These are phyloP conservation scores for Deroplatys truncata DNA, from an alignment of 2,888 invertebrate genomes.

Conservation along the genomic window DNA sequence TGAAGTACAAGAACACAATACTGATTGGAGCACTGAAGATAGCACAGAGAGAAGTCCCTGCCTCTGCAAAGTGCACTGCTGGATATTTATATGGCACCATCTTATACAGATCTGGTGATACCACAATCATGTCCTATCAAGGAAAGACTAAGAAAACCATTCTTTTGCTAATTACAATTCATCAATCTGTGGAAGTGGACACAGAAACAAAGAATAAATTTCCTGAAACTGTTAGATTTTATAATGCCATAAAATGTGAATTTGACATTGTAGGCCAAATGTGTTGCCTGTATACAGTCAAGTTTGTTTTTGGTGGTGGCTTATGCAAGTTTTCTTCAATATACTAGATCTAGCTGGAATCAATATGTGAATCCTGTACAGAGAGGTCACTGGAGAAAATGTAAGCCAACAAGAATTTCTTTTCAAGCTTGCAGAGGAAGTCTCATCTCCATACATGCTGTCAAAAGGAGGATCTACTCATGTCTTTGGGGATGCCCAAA, in stretches of 20 bases:
- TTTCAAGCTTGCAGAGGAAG: not conserved
- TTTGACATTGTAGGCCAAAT: not conserved
- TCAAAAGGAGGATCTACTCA: not conserved
- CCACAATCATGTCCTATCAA: too few relatives aligned
- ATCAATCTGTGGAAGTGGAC: too few relatives aligned
- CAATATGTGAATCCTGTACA: not conserved
- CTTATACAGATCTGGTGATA: too few relatives aligned
- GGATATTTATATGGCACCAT: too few relatives aligned
- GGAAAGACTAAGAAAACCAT: too few relatives aligned
- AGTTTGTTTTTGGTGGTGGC: not conserved
- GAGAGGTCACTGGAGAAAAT: not conserved
- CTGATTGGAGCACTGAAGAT: too few relatives aligned
- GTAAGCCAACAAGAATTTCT: not conserved
- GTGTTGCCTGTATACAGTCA: not conserved
- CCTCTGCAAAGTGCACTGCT: too few relatives aligned
- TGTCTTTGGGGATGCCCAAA: too few relatives aligned
- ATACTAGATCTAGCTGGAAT: not conserved
- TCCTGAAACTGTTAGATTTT: not conserved
- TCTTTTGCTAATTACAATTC: too few relatives aligned
- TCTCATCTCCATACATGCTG: not conserved
- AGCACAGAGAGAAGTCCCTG: too few relatives aligned
- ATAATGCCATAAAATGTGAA: not conserved
- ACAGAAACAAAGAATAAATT: too few relatives aligned
- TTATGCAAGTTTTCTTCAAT: not conserved
- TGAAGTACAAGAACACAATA: too few relatives aligned